A percentile compares a stretch with the other conserved stretches of the same genome.
Conservation (phyloP, 2,113 vertebrate genomes). For the Saiga tatarica region DNA sequence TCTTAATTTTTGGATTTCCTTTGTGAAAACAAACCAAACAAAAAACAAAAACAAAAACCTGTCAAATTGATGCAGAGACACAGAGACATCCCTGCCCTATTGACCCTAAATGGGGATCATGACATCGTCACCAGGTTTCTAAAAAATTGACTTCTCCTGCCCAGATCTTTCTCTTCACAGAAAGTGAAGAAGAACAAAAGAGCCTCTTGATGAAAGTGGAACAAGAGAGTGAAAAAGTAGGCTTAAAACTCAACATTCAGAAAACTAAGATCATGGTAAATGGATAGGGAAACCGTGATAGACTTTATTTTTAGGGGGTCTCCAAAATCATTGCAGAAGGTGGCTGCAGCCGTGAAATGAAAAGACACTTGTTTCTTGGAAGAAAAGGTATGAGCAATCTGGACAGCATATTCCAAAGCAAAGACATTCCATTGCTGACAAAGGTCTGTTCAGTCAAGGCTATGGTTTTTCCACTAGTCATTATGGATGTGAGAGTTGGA, state of each 20-base stretch:
- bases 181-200: background rate
- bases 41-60: too few relatives aligned
- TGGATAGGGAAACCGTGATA: background rate
- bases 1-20: background rate
- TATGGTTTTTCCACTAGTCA: rapidly evolving
- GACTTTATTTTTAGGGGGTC: rapidly evolving
- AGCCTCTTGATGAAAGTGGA: background rate
- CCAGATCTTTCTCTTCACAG: background rate
- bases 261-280: background rate
- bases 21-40: background rate
- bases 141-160: background rate
- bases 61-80: background rate
- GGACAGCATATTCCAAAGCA: background rate
- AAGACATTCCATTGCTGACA: background rate
- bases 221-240: background rate
- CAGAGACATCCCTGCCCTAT: too few relatives aligned
- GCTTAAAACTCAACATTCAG: background rate
- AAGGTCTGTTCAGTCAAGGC: rapidly evolving
- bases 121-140: background rate
- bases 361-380: rapidly evolving
- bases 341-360: background rate
- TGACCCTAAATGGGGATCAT: background rate
- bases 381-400: background rate
- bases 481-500: background rate
- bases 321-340: background rate